These are phyloP conservation scores for Montipora cactus DNA, from an alignment of 64 coral and sea anemone species.

Conservation along the genomic window DNA sequence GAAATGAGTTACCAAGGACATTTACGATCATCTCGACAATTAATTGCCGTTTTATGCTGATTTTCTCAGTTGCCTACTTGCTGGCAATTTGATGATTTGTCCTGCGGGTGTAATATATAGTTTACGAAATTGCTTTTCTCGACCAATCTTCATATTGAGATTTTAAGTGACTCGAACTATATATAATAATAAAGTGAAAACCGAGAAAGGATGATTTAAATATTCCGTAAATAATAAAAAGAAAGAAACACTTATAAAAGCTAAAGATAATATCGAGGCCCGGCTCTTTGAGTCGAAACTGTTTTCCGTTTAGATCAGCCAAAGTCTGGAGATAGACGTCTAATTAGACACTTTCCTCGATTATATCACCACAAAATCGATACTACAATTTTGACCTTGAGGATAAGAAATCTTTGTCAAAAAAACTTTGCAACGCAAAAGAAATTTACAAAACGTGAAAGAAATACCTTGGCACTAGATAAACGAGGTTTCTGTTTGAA, in stretches of 20 bases:
- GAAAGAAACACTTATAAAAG: neutral
- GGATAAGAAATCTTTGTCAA: neutral
- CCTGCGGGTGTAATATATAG: neutral
- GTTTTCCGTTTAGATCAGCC: neutral
- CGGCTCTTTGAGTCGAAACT: neutral
- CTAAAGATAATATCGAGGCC: neutral
- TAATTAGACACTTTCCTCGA: neutral
- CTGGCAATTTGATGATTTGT: neutral
- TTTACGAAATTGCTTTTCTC: neutral
- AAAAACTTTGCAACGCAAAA: neutral
- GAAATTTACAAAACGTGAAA: neutral
- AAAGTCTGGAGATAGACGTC: constrained; percentile 7
- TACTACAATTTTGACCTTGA: neutral
- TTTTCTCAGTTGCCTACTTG: neutral
- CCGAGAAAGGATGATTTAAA: no score
- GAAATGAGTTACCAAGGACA: neutral
- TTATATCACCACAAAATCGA: neutral
- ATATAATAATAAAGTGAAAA: neutral
- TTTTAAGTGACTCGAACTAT: no score
- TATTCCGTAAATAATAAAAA: neutral
- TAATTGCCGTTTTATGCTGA: neutral
- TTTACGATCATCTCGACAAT: neutral
- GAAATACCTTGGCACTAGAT: no score
- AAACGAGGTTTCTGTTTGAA: no score
- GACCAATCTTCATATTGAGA: neutral